These are phyloP conservation scores for Diarsia brunnea DNA, from an alignment of 2,888 invertebrate species.

Conservation along the genomic window DNA sequence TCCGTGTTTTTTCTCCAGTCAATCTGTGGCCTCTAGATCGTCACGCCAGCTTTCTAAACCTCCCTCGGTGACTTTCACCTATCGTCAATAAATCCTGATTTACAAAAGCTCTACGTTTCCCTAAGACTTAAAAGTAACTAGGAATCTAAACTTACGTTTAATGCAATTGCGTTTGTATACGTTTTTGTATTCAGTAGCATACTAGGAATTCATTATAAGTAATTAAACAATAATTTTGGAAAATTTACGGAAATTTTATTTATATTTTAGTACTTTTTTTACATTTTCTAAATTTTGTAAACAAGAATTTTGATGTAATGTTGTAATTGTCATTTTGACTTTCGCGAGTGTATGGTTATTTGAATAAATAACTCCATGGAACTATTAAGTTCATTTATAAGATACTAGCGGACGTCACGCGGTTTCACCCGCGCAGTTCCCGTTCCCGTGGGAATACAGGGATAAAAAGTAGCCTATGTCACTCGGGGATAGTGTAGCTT, in stretches of 20 bases:
- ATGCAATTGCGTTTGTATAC: background rate
- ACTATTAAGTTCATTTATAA: background rate
- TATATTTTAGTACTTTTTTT: background rate
- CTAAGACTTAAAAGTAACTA: background rate
- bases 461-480: too few relatives aligned
- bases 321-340: constrained; percentile 7
- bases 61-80: too few relatives aligned
- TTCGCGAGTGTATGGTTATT: background rate
- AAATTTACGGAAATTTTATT: constrained; percentile 9
- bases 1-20: too few relatives aligned
- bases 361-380: background rate
- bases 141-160: background rate
- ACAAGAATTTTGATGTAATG: constrained; percentile 32
- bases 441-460: too few relatives aligned
- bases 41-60: too few relatives aligned
- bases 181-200: background rate
- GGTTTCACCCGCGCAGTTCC: too few relatives aligned
- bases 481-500: too few relatives aligned
- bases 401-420: too few relatives aligned
- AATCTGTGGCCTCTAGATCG: too few relatives aligned
- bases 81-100: background rate
- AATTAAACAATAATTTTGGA: constrained; percentile 20
- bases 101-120: background rate
- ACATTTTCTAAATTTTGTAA: background rate
- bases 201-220: background rate